Evolutionary conservation across 2,113 vertebrate species (phyloP).

Genomic region (Solenodon paradoxus): DNA sequence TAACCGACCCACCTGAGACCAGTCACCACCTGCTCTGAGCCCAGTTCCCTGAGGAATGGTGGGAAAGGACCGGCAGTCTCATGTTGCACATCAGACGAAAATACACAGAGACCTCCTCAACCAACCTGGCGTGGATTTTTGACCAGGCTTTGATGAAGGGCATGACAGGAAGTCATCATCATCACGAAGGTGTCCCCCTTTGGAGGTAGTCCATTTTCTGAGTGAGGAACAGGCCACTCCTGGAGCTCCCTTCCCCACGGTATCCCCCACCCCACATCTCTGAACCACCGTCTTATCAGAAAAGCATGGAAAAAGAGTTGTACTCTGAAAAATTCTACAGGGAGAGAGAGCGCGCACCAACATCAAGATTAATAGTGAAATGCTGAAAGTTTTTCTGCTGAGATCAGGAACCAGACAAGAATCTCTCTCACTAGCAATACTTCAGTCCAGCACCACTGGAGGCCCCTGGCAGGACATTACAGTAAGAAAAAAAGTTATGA

Average conservation of each 20-base stretch:
- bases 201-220: background rate
- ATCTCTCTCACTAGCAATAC: no score
- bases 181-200: background rate
- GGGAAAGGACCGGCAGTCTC: background rate
- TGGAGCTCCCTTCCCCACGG: rapidly evolving
- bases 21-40: background rate
- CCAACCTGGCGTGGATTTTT: background rate
- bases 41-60: background rate
- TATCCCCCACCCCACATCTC: background rate
- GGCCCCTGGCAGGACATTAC: background rate
- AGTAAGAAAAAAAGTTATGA: background rate
- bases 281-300: background rate
- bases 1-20: background rate
- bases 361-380: background rate
- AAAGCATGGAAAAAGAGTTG: background rate
- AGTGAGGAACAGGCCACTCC: background rate
- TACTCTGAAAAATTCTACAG: background rate
- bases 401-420: background rate
- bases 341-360: background rate
- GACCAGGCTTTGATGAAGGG: background rate
- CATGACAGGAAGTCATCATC: rapidly evolving
- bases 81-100: background rate
- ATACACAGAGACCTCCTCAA: background rate
- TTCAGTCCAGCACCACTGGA: background rate
- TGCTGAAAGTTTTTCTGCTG: background rate